Conservation (phyloP, 2,888 invertebrate species). For the Ectemnius continuus region DNA sequence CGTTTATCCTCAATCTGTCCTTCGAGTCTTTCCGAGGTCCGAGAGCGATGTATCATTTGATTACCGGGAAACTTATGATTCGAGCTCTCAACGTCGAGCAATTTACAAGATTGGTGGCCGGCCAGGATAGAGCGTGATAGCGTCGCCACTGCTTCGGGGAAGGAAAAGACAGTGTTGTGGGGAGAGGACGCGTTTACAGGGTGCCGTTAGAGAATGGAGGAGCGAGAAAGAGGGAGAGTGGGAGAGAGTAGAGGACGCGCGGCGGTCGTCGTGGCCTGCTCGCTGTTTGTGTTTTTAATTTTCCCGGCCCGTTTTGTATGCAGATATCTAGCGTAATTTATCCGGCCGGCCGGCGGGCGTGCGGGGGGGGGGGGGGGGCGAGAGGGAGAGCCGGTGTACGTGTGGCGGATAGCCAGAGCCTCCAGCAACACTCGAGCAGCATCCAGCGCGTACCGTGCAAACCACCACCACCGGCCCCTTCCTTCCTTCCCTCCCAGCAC, state of each 20-base stretch:
- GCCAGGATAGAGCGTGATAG: constrained; percentile 58
- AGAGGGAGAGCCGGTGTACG: constrained; percentile 53
- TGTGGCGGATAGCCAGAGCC: constrained; percentile 65
- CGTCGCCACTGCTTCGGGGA: constrained; percentile 41
- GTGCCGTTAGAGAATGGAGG: not conserved
- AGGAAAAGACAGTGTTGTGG: constrained; percentile 3
- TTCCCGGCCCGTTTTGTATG: constrained; percentile 69
- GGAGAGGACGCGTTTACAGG: not conserved
- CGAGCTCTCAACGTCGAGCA: constrained; percentile 63
- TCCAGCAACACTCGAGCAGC: constrained; percentile 20
- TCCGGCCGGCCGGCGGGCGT: constrained; percentile 35
- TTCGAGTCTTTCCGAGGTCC: constrained; percentile 24
- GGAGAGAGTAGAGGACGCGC: constrained; percentile 25
- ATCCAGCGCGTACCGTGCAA: constrained; percentile 8
- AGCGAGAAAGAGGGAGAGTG: constrained; percentile 12
- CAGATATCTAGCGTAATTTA: constrained; percentile 71
- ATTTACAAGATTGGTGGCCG: constrained; percentile 67
- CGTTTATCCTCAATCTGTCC: constrained; percentile 20
- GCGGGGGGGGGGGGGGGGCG: constrained; percentile 35
- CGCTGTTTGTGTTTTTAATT: constrained; percentile 71
- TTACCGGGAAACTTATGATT: constrained; percentile 65
- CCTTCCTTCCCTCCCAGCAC: constrained; percentile 44
- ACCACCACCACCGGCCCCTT: constrained; percentile 18
- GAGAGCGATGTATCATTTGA: constrained; percentile 65
- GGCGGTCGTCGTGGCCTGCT: constrained; percentile 23